Evolutionary conservation across 2,113 vertebrate species (phyloP), one percentile per base, ranked within the genome.

Genomic region (Cinclus mexicanus): DNA sequence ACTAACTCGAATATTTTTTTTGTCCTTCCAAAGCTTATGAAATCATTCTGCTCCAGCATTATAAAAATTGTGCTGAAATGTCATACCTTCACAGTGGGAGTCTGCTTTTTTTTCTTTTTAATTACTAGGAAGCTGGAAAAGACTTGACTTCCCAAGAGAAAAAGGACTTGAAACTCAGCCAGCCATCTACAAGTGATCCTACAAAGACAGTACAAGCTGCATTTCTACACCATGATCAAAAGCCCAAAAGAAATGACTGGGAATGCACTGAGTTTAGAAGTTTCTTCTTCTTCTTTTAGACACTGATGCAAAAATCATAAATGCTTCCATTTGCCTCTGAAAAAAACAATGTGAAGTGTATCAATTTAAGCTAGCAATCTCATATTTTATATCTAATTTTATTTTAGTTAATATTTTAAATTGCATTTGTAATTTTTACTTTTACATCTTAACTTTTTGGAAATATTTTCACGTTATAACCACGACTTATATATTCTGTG

Each of bases 81-180:
- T 59, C 33, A 71, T 82, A 85, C 42, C 53, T 89, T 82, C 70
- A 76, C 81, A 82, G 70, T 33, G 13, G 68, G 83, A 82, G 61
- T 8, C 83, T n/a, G 15, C 1, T 63, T 65, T 74, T 77, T 37
- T 71, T 87, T 8, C 44, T 49, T 95, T 93, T 91, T 95, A 93
- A 95, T 95, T 94, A 91, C 81, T 87, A 79, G 81, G 72, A 89
- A 96, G 60, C 69, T 94, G 64, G 55, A 83, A 94, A 83, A 92
- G 87, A 87, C 69, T 83, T 83, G 56, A 87, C 83, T 95, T 94
- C 89, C 89, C 91, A 79, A 64, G 89, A 71, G 81, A 71, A 89
- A 94, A 76, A 75, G 41, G 52, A 89, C 87, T 94, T 94, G 93
- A 93, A 96, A 93, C 77, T 91, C 74, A 91, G 94, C 87, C 93